phyloP scores from a whole-genome alignment of 2,888 invertebrate species.

The Malacosoma neustria region DNA sequence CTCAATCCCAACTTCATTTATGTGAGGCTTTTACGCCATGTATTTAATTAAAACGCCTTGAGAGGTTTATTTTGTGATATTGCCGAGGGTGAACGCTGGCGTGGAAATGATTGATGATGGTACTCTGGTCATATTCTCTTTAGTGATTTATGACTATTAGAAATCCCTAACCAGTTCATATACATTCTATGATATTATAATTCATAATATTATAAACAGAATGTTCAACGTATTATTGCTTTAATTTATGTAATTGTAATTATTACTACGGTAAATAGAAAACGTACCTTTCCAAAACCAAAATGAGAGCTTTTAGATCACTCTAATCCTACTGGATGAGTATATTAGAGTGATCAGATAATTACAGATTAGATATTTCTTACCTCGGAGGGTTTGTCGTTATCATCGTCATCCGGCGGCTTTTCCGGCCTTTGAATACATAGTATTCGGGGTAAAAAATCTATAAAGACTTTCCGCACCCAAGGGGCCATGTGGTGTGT shows the following conservation, averaged over 20 bases:
- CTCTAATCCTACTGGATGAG: no score
- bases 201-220: neutral
- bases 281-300: no score
- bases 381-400: conserved; percentile 68
- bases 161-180: neutral
- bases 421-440: conserved; percentile 92
- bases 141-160: conserved; percentile 18
- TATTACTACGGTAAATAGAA: no score
- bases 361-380: conserved; percentile 27
- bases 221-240: no score
- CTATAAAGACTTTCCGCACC: conserved; percentile 90
- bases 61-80: conserved; percentile 25
- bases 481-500: conserved; percentile 95
- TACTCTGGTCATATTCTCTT: conserved; percentile 23
- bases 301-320: no score
- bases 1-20: conserved; percentile 41
- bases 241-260: no score
- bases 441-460: conserved; percentile 88
- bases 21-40: conserved; percentile 44
- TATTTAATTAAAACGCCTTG: conserved; percentile 50
- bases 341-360: neutral
- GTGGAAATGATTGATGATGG: conserved; percentile 32
- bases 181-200: neutral
- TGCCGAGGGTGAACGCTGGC: conserved; percentile 22
- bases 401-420: conserved; percentile 78